Percentiles rank a stretch among this genome's conserved stretches.
Conservation (phyloP, 2,888 invertebrate genomes). For the Hypomecis atomaria region DNA sequence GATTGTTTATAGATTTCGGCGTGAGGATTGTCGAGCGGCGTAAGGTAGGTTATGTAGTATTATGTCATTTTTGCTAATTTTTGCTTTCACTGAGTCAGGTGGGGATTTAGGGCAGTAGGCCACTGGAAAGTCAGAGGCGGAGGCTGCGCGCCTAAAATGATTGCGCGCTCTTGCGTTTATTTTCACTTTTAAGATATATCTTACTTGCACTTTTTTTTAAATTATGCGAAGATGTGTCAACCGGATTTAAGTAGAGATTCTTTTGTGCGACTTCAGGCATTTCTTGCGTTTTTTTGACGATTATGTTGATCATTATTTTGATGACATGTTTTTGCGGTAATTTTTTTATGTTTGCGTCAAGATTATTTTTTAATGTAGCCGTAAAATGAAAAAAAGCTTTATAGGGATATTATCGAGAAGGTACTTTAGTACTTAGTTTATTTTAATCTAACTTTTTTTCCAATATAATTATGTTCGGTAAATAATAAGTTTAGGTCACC, state of each 20-base stretch:
- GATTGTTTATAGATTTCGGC: conserved; percentile 22
- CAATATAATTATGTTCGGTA: too few species aligned
- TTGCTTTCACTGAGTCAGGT: conserved; percentile 62
- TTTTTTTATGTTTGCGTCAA: too few species aligned
- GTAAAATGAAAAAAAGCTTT: too few species aligned
- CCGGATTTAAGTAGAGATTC: conserved; percentile 1
- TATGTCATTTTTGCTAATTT: conserved; percentile 67
- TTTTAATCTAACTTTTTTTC: too few species aligned
- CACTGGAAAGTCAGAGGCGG: conserved; percentile 60
- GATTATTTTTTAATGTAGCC: too few species aligned
- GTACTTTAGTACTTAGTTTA: too few species aligned
- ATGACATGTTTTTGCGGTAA: too few species aligned
- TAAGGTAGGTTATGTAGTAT: conserved; percentile 56
- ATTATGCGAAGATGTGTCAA: conserved; percentile 1
- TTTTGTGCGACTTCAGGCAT: not conserved
- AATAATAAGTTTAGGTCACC: too few species aligned
- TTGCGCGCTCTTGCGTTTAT: conserved; percentile 13
- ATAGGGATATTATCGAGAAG: too few species aligned
- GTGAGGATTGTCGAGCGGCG: conserved; percentile 40
- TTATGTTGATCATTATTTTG: too few species aligned
- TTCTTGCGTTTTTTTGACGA: not conserved
- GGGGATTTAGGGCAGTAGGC: conserved; percentile 63
- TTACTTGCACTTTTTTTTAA: conserved; percentile 8
- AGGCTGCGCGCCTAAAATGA: conserved; percentile 48
- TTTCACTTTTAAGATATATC: conserved; percentile 18